Evolutionary conservation across 2,888 invertebrate genomes (phyloP), one percentile per base, ranked within the genome.

Genomic region (Halictus quadricinctus): DNA sequence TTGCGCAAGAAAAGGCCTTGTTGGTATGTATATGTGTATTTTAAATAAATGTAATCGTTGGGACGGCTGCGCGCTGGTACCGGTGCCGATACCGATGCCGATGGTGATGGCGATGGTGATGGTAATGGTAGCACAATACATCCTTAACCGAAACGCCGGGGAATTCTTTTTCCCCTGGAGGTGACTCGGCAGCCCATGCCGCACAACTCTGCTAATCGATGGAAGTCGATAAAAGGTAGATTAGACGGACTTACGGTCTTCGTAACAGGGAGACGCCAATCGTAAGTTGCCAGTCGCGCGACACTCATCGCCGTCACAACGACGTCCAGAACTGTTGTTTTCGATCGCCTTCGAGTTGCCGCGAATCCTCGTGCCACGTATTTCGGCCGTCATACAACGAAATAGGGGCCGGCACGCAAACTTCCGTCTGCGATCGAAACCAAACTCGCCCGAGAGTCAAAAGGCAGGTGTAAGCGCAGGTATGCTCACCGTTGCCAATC

Each of bases 211-310:
- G 29, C 81, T 80, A 84, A 86, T 86, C 88, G 88, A 81, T 83
- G 87, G 91, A 91, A 92, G 91, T 90, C 92, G 90, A 93, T 92
- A 92, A 91, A 90, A 91, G 91, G 89, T 90, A 91, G 92, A 92
- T 93, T 91, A 90, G 78, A 84, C 76, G 88, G 78, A 85, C 76
- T 80, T 80, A 81, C 75, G 86, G 91, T 91, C 88, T 89, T 89
- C 86, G 75, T 78, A 73, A 80, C 60, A 43, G 72, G 74, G 75
- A 78, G 85, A 78, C 83, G 73, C 50, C 79, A 64, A 86, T 87
- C 84, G 83, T 79, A 80, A 73, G 86, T 72, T 81, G 84, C 87
- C 88, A 87, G 93, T 92, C 90, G 88, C 85, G 90, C 88, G 84
- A 88, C 89, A 87, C 88, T 90, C 91, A 85, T 91, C 88, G 79